A percentile compares a stretch with the other conserved stretches of the same genome.
Conservation (phyloP, 2,888 invertebrate species). For the Macrosoma leucophasiata region DNA sequence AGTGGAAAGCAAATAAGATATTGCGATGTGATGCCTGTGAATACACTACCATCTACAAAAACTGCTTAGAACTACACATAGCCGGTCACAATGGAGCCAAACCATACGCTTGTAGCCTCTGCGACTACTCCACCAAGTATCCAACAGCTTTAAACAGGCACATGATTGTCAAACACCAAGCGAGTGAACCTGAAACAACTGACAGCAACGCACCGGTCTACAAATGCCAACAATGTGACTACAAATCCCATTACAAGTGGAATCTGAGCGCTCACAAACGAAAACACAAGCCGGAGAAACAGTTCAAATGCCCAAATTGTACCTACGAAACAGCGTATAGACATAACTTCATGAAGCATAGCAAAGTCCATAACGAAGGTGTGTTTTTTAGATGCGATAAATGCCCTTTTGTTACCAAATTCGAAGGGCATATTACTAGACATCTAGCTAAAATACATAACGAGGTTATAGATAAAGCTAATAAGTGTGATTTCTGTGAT, state of each 20-base stretch:
- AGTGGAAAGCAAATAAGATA: conserved; percentile 17
- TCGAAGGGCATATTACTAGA: conserved; percentile 47
- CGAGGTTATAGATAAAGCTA: conserved; percentile 40
- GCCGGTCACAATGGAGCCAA: conserved; percentile 36
- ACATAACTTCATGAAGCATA: conserved; percentile 30
- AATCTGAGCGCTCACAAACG: conserved; percentile 37
- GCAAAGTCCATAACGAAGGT: conserved; percentile 28
- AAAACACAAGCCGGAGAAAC: conserved; percentile 35
- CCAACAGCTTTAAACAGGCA: conserved; percentile 40
- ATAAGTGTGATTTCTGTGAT: conserved; percentile 44
- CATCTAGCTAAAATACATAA: conserved; percentile 53
- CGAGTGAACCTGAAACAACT: conserved; percentile 21
- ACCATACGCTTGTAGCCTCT: conserved; percentile 35
- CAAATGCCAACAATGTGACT: conserved; percentile 34
- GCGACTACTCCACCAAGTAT: conserved; percentile 45
- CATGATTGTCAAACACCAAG: conserved; percentile 36
- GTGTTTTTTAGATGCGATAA: conserved; percentile 41
- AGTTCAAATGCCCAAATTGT: conserved; percentile 33
- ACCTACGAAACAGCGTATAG: conserved; percentile 31
- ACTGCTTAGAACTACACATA: conserved; percentile 39
- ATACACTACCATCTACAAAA: conserved; percentile 41
- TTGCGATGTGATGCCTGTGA: conserved; percentile 39
- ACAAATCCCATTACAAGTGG: conserved; percentile 31
- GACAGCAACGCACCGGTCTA: conserved; percentile 13
- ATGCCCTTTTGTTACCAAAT: conserved; percentile 45